A percentile compares a stretch with the other conserved stretches of the same genome.
Conservation (phyloP, 1,140 invertebrate species). For the Trichonephila inaurata region DNA sequence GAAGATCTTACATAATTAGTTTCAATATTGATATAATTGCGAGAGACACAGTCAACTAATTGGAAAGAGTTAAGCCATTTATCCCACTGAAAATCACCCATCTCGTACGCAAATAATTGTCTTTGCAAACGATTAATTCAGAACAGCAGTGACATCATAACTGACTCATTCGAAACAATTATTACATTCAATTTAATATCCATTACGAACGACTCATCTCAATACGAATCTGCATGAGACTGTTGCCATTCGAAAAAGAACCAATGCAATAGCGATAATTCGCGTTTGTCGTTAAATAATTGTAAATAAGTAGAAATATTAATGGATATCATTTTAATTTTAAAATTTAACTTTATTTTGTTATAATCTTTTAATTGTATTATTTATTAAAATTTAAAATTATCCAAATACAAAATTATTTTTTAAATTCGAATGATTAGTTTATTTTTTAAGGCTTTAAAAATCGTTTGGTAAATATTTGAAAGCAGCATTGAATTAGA, state of each 20-base stretch:
- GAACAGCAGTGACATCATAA: conserved; percentile 15
- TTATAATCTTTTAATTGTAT: too few relatives aligned
- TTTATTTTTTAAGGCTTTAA: too few relatives aligned
- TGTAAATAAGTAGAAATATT: too few relatives aligned
- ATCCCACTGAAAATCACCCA: neutral
- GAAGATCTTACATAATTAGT: neutral
- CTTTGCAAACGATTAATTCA: conserved; percentile 10
- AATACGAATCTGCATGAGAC: neutral
- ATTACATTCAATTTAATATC: conserved; percentile 22
- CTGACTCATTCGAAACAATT: neutral
- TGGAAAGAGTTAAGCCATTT: conserved; percentile 12
- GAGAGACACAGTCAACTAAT: neutral
- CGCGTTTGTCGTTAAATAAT: too few relatives aligned
- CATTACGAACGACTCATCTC: neutral
- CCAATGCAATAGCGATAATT: neutral
- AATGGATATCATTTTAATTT: too few relatives aligned
- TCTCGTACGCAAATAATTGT: neutral
- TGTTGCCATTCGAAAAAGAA: neutral
- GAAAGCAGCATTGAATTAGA: too few relatives aligned
- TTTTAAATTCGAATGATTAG: too few relatives aligned
- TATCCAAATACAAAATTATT: too few relatives aligned
- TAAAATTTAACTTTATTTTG: too few relatives aligned
- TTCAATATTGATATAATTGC: neutral
- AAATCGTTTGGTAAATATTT: too few relatives aligned
- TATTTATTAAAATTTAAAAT: too few relatives aligned